phyloP scores from a whole-genome alignment of 2,888 invertebrate genomes.

The Hydriomena furcata region DNA sequence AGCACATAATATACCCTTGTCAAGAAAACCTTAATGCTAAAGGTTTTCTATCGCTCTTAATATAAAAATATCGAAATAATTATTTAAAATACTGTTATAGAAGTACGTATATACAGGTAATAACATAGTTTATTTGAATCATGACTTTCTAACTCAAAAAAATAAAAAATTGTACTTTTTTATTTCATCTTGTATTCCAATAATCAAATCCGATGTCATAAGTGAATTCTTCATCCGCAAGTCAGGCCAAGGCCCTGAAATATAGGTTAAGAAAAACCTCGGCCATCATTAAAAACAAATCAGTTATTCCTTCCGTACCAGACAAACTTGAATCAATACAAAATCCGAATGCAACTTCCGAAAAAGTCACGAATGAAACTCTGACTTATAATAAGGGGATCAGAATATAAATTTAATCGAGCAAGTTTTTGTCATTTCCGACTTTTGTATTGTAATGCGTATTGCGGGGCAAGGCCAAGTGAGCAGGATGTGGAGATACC shows the following conservation, averaged over 20 bases:
- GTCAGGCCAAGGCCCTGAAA: constrained; percentile 60
- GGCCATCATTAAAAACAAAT: constrained; percentile 67
- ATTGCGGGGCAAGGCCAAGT: constrained; percentile 66
- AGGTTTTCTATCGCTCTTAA: neutral
- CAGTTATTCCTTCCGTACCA: constrained; percentile 53
- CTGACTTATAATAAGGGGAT: constrained; percentile 38
- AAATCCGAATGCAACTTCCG: constrained; percentile 53
- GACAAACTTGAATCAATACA: constrained; percentile 60
- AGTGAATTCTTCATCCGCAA: constrained; percentile 32
- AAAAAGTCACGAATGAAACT: constrained; percentile 35
- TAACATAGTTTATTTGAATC: too few relatives aligned
- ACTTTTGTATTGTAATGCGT: constrained; percentile 71
- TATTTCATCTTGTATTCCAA: too few relatives aligned
- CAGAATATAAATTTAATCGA: constrained; percentile 64
- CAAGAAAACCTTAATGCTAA: too few relatives aligned
- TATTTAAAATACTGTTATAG: neutral
- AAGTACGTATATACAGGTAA: too few relatives aligned
- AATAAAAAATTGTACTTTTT: too few relatives aligned
- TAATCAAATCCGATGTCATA: constrained; percentile 32
- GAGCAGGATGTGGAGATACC: constrained; percentile 51
- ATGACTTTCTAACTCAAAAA: too few relatives aligned
- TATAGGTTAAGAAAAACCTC: constrained; percentile 62
- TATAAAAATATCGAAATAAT: too few relatives aligned
- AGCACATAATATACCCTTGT: too few relatives aligned
- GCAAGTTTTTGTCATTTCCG: constrained; percentile 60